Evolutionary conservation across 53 echinoderm and acorn worm genomes (phyloP), one percentile per base, ranked within the genome.

Genomic region (Astropecten irregularis): DNA sequence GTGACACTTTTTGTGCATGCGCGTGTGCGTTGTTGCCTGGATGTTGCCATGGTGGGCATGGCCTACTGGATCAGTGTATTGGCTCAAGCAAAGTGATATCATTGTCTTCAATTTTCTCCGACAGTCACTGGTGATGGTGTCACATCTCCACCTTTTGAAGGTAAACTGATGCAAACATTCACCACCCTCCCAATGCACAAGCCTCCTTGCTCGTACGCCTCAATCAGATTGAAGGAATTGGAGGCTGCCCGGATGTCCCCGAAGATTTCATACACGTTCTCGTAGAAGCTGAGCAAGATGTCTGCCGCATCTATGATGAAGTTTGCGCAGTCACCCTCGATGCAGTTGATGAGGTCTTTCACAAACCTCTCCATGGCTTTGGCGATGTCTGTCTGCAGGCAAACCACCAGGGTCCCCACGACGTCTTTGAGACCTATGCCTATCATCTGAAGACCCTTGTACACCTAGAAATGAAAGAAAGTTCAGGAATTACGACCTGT

Each of bases 141-240:
- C n/a, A n/a, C n/a, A n/a, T n/a, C n/a, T n/a, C n/a, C n/a, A n/a
- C n/a, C n/a, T n/a, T n/a, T n/a, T n/a, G n/a, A n/a, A n/a, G 58
- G 74, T 38, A n/a, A 27, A 57, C 74, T 74, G 40, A 57, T 74
- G 26, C 92, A 92, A 23, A 84, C 90, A 23, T 82, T 60, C 10
- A 93, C 93, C 23, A 90, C 65, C 40, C 93, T 53, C 14, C 93
- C 93, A n/a, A 93, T 82, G 66, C 93, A 90, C 63, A 93, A 49
- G 8, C 93, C 93, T 2, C 93, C 93, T 46, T 93, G 93, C 66
- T 93, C 83, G 49, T 93, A 93, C 0, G 87, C 93, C 22, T 85
- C 29, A 26, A 90, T 82, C 28, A 93, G 46, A 30, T 88, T 81
- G 35, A 93, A 93, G 22, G 67, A 71, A 57, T 90, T 93, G 26